These are phyloP conservation scores for Cyprinodon brontotheroides DNA, from an alignment of 2,113 vertebrate species.

Conservation along the genomic window DNA sequence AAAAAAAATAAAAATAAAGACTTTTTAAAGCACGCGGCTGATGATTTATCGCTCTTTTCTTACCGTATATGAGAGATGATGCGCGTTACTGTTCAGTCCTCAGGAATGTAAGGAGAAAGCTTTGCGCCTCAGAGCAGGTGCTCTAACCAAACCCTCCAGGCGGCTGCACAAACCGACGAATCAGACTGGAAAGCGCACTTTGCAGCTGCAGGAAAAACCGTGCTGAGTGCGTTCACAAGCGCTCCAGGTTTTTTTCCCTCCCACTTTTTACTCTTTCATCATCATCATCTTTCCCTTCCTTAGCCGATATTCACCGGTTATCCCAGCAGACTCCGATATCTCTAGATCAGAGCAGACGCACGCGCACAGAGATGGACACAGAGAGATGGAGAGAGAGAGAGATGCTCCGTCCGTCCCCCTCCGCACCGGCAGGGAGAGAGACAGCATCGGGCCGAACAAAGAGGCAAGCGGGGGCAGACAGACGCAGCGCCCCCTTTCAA, in stretches of 20 bases:
- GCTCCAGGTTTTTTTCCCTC: constrained; percentile 15
- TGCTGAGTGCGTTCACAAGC: constrained; percentile 37
- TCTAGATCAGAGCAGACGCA: constrained; percentile 33
- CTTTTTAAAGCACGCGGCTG: constrained; percentile 9
- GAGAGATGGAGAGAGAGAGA: neutral
- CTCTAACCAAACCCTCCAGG: constrained; percentile 33
- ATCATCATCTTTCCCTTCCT: constrained; percentile 28
- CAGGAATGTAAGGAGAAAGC: constrained; percentile 52
- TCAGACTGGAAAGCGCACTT: constrained; percentile 67
- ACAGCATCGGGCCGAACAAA: constrained; percentile 75
- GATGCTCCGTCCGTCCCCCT: constrained; percentile 54
- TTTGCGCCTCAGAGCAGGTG: constrained; percentile 66
- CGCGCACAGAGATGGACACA: neutral
- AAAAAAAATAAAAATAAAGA: constrained; percentile 14
- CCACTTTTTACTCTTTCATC: constrained; percentile 46
- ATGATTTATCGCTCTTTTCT: constrained; percentile 13
- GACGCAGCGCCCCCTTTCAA: constrained; percentile 71
- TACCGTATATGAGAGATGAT: constrained; percentile 51
- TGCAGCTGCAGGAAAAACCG: constrained; percentile 38
- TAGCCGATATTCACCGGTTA: constrained; percentile 49
- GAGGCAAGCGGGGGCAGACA: constrained; percentile 73
- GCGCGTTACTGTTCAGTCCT: constrained; percentile 48
- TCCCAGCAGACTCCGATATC: constrained; percentile 38
- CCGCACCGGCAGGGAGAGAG: constrained; percentile 60
- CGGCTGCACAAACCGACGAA: constrained; percentile 49